Evolutionary conservation across 2,888 invertebrate genomes (phyloP), one percentile per base, ranked within the genome.

Genomic region (Strigamia transsilvanica): DNA sequence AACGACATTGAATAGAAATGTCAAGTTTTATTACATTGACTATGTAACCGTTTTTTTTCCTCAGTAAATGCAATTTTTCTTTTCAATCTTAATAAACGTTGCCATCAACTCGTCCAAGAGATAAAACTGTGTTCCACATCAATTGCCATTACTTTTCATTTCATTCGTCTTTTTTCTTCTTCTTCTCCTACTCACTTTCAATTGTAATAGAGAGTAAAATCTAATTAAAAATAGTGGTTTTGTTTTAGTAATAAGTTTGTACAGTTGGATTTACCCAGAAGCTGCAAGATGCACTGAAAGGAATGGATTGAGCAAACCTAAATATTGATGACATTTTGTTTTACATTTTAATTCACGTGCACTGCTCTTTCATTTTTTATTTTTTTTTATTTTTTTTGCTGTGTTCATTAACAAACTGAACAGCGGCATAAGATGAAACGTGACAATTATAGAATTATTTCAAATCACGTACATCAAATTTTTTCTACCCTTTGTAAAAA

Each of bases 381-480:
- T 18, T 51, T n/a, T 51, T 51, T 51, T 18, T 51, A 15, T 2
- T 3, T 51, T 15, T 18, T 13, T 18, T 51, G 18, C 6, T 51
- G 15, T 10, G 15, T 51, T 51, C 51, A 51, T 10, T 51, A 18
- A 21, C n/a, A 10, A 18, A 61, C 13, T 23, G 61, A 61, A n/a
- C 7, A 15, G 21, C 12, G 56, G 56, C 7, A 2, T 2, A 15
- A 23, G 3, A 61, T 18, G 61, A 18, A 61, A 61, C 61, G 61
- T 61, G 61, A 61, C 61, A 61, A 61, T 61, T 61, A 23, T 61
- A 23, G 61, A 61, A 61, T 61, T 61, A 61, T 61, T 61, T 61
- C 61, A 21, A 61, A 7, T 18, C 61, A 23, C 23, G 61, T 61
- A 23, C 23, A 61, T n/a, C 61, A 12, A 61, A 1, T 61, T 18